Conservation (phyloP, 2,888 invertebrate genomes). For the Lymantria dispar region DNA sequence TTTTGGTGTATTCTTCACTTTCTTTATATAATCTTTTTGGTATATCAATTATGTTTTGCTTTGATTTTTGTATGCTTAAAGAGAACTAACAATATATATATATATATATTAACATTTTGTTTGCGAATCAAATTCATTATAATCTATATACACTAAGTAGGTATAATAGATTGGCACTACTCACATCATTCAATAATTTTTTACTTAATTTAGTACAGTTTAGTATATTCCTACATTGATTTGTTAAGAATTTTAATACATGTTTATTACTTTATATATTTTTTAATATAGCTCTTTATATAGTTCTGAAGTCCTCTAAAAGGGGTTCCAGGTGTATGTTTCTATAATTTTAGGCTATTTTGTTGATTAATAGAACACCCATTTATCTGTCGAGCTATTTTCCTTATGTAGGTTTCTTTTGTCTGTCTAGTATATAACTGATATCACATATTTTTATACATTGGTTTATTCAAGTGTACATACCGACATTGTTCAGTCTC, state of each 20-base stretch:
- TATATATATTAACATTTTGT: slow-evolving; percentile 51
- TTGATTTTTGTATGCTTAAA: slow-evolving; percentile 52
- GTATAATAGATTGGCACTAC: slow-evolving; percentile 63
- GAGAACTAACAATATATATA: slow-evolving; percentile 64
- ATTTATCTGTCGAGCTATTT: neutral
- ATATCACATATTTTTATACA: neutral
- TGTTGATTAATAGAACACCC: too few relatives aligned
- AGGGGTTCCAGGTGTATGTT: too few relatives aligned
- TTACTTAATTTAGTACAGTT: neutral
- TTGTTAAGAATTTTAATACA: too few relatives aligned
- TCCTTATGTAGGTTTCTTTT: neutral
- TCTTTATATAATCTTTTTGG: slow-evolving; percentile 24
- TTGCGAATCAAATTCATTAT: slow-evolving; percentile 52
- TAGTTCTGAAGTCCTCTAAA: too few relatives aligned
- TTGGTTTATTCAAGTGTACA: neutral
- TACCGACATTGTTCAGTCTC: neutral
- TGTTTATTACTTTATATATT: too few relatives aligned
- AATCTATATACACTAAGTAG: slow-evolving; percentile 38
- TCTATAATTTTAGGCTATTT: too few relatives aligned
- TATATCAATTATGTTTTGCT: slow-evolving; percentile 26
- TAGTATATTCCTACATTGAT: too few relatives aligned
- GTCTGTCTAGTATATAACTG: neutral
- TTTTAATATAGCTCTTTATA: too few relatives aligned
- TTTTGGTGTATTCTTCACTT: slow-evolving; percentile 37
- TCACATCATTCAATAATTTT: slow-evolving; percentile 38